Conservation (phyloP, 2,113 vertebrate species). For the Scytalopus superciliaris region DNA sequence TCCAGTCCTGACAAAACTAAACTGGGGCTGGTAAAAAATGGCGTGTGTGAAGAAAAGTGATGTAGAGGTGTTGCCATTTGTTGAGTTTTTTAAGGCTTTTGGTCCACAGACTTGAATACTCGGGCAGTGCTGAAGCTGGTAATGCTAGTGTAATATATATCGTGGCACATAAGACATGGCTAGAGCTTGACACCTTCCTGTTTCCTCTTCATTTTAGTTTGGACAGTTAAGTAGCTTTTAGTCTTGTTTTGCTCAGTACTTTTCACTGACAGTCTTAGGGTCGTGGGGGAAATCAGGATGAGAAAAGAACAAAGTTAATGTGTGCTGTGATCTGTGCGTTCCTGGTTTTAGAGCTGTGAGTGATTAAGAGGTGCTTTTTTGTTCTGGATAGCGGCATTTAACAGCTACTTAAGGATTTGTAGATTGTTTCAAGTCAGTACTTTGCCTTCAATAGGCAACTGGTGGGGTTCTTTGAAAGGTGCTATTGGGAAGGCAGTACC, state of each 20-base stretch:
- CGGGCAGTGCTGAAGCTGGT: background rate
- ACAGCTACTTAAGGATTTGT: background rate
- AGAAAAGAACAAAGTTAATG: background rate
- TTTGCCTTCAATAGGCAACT: background rate
- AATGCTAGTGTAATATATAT: background rate
- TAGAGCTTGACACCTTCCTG: background rate
- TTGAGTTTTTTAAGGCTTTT: background rate
- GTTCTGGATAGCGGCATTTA: background rate
- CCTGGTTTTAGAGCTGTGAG: background rate
- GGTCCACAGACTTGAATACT: background rate
- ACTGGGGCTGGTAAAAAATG: background rate
- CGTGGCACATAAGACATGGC: fast-evolving
- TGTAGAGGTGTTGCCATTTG: background rate
- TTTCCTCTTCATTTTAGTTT: background rate
- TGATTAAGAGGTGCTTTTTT: background rate
- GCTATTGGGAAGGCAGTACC: background rate
- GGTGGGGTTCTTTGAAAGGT: background rate
- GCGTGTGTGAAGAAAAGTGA: background rate
- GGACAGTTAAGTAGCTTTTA: background rate
- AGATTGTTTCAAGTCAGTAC: background rate
- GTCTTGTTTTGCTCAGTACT: background rate
- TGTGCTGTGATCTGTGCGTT: background rate
- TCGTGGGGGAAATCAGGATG: background rate
- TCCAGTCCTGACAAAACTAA: background rate
- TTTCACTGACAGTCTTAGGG: background rate